Evolutionary conservation across 2,888 invertebrate species (phyloP), one percentile per base, ranked within the genome.

Genomic region (Papilio gigon): DNA sequence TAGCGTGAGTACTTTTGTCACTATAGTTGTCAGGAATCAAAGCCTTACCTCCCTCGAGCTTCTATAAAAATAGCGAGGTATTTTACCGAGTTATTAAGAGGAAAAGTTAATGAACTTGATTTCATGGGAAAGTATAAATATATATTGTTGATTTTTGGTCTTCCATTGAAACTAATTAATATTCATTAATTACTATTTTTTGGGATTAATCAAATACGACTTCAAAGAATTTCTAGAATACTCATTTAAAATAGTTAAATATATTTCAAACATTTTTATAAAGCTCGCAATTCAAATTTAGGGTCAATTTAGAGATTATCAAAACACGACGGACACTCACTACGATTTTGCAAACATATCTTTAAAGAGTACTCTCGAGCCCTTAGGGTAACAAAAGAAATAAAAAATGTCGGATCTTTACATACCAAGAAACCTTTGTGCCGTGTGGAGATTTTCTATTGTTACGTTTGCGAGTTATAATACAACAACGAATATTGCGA

Each of bases 71-170:
- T 53, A 53, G 53, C n/a, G 14, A 30, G 8, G 22, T 50, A 22
- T 12, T 11, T 50, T 4, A 17, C 27, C 30, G 5, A n/a, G 30
- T n/a, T 27, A 27, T 27, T 25, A 14, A 27, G 25, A 53, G 27
- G 53, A 22, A 11, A 53, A 30, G n/a, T 53, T 53, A n/a, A 53
- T 53, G 53, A 53, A 53, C 53, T 53, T 53, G 30, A 30, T 53
- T 53, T 53, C 53, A 53, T 53, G n/a, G 3, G 27, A 30, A 50
- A 50, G 25, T 50, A 25, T 50, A 50, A 50, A 47, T 47, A 25
- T 47, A 30, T 53, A 53, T 30, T 53, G 27, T 30, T 53, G 12
- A 53, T 30, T 53, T n/a, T 30, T 53, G 12, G 27, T 8, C 8
- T 53, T 53, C 14, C 30, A 30, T 53, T 30, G 53, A 53, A 53